Percentiles rank a stretch among this genome's conserved stretches.
These are phyloP conservation scores for Lates calcarifer DNA, from an alignment of 2,113 vertebrate species.

Conservation along the genomic window DNA sequence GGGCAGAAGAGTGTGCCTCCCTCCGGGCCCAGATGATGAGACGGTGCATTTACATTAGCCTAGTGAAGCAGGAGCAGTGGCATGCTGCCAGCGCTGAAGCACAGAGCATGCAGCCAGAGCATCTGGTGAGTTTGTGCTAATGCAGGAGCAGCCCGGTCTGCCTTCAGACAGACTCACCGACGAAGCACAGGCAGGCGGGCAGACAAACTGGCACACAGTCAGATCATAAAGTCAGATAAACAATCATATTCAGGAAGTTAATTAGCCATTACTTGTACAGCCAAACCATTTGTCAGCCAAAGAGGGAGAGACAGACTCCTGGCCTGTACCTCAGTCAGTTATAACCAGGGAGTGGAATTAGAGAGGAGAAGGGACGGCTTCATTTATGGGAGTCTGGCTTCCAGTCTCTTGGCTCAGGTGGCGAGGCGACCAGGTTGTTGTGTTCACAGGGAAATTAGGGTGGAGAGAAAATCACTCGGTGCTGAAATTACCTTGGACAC, in stretches of 20 bases:
- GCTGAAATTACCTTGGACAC: slow-evolving; percentile 60
- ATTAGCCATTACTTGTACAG: slow-evolving; percentile 72
- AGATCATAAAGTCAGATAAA: slow-evolving; percentile 79
- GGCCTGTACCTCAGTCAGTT: slow-evolving; percentile 44
- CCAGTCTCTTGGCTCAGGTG: slow-evolving; percentile 18
- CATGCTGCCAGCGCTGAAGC: slow-evolving; percentile 58
- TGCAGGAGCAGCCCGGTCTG: slow-evolving; percentile 33
- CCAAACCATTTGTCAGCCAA: slow-evolving; percentile 64
- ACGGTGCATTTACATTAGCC: slow-evolving; percentile 71
- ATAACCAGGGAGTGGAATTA: slow-evolving; percentile 47
- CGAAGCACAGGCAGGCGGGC: slow-evolving; percentile 5
- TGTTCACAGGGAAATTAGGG: slow-evolving; percentile 48
- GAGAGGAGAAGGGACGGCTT: slow-evolving; percentile 41
- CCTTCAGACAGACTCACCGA: slow-evolving; percentile 43
- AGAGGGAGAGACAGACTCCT: slow-evolving; percentile 49
- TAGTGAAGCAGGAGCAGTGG: slow-evolving; percentile 62
- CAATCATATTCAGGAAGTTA: slow-evolving; percentile 71
- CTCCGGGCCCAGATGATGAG: slow-evolving; percentile 59
- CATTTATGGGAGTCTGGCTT: slow-evolving; percentile 45
- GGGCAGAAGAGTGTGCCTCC: slow-evolving; percentile 57
- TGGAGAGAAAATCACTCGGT: slow-evolving; percentile 23
- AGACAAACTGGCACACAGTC: slow-evolving; percentile 58
- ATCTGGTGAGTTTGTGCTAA: slow-evolving; percentile 65
- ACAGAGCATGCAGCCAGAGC: slow-evolving; percentile 52
- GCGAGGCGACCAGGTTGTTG: slow-evolving; percentile 18